Conservation (phyloP, 2,113 vertebrate genomes). For the Seriola quinqueradiata region DNA sequence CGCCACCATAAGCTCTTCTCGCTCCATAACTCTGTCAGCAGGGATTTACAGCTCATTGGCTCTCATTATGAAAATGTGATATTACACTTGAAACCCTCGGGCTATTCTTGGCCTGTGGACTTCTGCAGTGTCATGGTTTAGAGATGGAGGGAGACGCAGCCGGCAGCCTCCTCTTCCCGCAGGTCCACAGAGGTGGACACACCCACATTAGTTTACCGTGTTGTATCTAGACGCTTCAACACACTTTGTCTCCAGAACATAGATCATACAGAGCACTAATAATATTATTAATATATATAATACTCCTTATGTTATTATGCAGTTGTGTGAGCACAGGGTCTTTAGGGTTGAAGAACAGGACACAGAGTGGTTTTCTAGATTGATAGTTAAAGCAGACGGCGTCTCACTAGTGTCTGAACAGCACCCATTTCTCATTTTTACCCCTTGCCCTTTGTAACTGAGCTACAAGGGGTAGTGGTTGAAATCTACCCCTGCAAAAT, state of each 20-base stretch:
- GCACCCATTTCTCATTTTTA: too few species aligned
- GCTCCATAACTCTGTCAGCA: slow-evolving; percentile 75
- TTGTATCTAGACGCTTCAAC: neutral
- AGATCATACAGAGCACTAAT: neutral
- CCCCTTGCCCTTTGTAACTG: too few species aligned
- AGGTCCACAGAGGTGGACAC: slow-evolving; percentile 23
- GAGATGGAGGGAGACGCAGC: slow-evolving; percentile 22
- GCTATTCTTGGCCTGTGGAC: slow-evolving; percentile 63
- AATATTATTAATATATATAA: neutral
- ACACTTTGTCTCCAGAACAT: neutral
- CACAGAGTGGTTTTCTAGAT: neutral
- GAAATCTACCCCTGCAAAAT: too few species aligned
- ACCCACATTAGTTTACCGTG: neutral
- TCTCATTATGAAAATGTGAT: slow-evolving; percentile 82
- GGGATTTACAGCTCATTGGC: slow-evolving; percentile 82
- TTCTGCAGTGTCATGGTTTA: slow-evolving; percentile 66
- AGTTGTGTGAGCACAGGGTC: neutral
- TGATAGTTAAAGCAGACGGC: too few species aligned
- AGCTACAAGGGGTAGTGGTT: too few species aligned
- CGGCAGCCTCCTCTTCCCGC: slow-evolving; percentile 17
- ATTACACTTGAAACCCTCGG: slow-evolving; percentile 73
- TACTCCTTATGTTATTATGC: neutral
- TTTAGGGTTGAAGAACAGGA: neutral
- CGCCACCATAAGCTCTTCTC: slow-evolving; percentile 67
- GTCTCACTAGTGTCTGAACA: too few species aligned